These are phyloP conservation scores for Zoanthus gigantus DNA, from an alignment of 92 coral and sea anemone species.

Conservation along the genomic window DNA sequence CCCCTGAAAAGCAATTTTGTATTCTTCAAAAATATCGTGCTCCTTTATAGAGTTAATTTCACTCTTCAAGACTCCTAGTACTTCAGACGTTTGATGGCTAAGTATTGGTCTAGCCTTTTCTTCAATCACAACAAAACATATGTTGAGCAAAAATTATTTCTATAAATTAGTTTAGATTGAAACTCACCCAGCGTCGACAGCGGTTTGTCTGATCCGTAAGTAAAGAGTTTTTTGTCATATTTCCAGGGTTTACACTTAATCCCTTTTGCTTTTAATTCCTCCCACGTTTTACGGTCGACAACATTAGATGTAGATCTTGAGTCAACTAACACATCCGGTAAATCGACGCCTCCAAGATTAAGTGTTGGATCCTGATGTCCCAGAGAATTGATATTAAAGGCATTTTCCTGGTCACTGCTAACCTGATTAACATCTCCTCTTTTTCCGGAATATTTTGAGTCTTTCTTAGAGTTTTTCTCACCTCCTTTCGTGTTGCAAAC, in stretches of 20 bases:
- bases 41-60: neutral
- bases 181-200: conserved; percentile 49
- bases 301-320: conserved; percentile 41
- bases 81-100: too few relatives aligned
- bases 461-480: neutral
- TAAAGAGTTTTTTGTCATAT: conserved; percentile 20
- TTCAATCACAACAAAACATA: too few relatives aligned
- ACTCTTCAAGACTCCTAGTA: too few relatives aligned
- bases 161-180: conserved; percentile 3
- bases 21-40: neutral
- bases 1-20: neutral
- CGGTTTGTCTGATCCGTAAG: conserved; percentile 29
- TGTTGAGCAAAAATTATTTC: too few relatives aligned
- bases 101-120: too few relatives aligned
- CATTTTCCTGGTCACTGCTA: neutral
- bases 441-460: neutral
- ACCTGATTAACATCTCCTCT: neutral
- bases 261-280: conserved; percentile 18
- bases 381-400: neutral
- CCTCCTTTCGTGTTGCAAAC: neutral
- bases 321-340: neutral
- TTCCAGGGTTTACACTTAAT: conserved; percentile 22
- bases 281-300: conserved; percentile 35
- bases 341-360: conserved; percentile 38
- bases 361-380: conserved; percentile 15